phyloP scores from a whole-genome alignment of 2,888 invertebrate species.

The Gasteruption jaculator region DNA sequence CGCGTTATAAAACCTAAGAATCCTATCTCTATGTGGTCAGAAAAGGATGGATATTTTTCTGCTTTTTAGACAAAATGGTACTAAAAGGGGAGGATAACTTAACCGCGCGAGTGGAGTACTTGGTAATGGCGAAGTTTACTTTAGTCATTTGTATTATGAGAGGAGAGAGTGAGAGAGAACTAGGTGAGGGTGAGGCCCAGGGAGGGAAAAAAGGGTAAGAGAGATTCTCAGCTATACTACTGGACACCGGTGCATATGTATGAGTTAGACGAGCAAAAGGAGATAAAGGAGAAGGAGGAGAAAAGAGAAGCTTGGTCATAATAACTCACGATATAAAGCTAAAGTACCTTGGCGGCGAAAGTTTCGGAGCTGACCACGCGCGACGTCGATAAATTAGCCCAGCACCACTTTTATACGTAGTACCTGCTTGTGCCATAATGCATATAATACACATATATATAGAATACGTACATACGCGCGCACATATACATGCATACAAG shows the following conservation, averaged over 20 bases:
- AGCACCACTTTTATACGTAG: constrained; percentile 33
- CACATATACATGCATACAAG: too few species aligned
- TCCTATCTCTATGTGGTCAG: too few species aligned
- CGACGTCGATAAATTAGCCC: constrained; percentile 44
- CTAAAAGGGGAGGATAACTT: too few species aligned
- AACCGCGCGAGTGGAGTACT: constrained; percentile 27
- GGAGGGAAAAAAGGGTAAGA: constrained; percentile 5
- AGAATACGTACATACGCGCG: too few species aligned
- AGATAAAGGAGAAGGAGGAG: background rate
- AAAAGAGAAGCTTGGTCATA: constrained; percentile 26
- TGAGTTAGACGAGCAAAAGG: too few species aligned
- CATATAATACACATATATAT: too few species aligned
- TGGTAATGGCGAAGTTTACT: constrained; percentile 50
- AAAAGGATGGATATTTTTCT: too few species aligned
- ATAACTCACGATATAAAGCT: constrained; percentile 47
- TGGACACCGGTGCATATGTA: too few species aligned
- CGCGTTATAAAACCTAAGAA: too few species aligned
- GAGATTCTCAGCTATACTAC: too few species aligned
- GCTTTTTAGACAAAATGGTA: too few species aligned
- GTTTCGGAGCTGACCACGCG: constrained; percentile 24
- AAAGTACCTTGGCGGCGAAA: constrained; percentile 30
- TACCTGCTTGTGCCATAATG: too few species aligned
- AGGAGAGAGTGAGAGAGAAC: constrained; percentile 13
- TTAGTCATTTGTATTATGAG: constrained; percentile 46
- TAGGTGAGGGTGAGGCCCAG: constrained; percentile 9